Percentiles rank a stretch among this genome's conserved stretches.
phyloP scores from a whole-genome alignment of 2,113 vertebrate species.

The Anarrhichthys ocellatus region DNA sequence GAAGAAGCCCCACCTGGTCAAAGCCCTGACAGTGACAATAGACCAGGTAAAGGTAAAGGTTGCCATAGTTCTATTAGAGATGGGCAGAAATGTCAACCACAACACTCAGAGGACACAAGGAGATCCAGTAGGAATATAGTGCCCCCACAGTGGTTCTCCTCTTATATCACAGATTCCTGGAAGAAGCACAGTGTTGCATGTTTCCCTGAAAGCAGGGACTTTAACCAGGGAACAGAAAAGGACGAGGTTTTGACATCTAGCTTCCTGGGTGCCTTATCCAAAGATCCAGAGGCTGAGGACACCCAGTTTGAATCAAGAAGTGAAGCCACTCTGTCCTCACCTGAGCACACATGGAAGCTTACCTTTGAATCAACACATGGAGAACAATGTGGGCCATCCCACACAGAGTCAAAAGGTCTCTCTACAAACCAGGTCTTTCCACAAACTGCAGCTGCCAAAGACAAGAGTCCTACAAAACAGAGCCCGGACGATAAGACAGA shows the following conservation, averaged over 20 bases:
- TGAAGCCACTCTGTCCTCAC: background rate
- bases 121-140: conserved; percentile 88
- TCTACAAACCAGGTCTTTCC: conserved; percentile 3
- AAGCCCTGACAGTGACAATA: conserved; percentile 13
- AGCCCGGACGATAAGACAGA: conserved; percentile 30
- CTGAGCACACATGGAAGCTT: conserved; percentile 14
- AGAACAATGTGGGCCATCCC: conserved; percentile 2
- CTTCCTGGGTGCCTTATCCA: conserved; percentile 63
- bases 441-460: conserved; percentile 26
- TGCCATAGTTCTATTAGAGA: background rate
- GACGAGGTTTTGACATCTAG: conserved; percentile 68
- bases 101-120: conserved; percentile 64
- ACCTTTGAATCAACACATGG: conserved; percentile 7
- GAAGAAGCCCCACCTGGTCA: conserved; percentile 35
- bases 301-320: conserved; percentile 18
- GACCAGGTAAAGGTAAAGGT: conserved; percentile 19
- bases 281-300: conserved; percentile 29
- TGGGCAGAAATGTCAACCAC: conserved; percentile 32
- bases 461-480: conserved; percentile 37
- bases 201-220: conserved; percentile 82
- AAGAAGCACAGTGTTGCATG: conserved; percentile 83
- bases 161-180: conserved; percentile 89
- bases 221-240: conserved; percentile 80
- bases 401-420: conserved; percentile 22
- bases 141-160: conserved; percentile 90